A percentile compares a stretch with the other conserved stretches of the same genome.
Evolutionary conservation across 2,888 invertebrate genomes (phyloP).

Genomic region (Sphinx pinastri): DNA sequence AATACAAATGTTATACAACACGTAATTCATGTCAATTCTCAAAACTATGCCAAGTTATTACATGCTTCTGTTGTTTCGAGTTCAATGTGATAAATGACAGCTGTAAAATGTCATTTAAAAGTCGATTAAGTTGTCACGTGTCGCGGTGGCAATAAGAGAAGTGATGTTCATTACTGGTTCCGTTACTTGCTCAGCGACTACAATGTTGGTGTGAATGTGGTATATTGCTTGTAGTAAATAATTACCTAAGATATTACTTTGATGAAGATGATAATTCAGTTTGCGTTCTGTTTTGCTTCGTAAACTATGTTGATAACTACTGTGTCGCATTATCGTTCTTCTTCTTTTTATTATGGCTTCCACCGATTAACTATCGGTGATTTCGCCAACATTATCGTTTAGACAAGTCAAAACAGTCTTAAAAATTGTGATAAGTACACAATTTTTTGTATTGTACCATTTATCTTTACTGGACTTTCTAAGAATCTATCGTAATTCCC

Average conservation of each 20-base stretch:
- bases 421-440: no score
- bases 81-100: conserved; percentile 17
- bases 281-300: not conserved
- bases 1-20: conserved; percentile 19
- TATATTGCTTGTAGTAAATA: not conserved
- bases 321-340: no score
- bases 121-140: not conserved
- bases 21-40: conserved; percentile 20
- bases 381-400: no score
- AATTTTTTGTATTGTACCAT: no score
- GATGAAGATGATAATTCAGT: not conserved
- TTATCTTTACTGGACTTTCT: no score
- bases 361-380: no score
- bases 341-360: no score
- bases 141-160: not conserved
- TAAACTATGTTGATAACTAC: no score
- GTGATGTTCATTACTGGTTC: not conserved
- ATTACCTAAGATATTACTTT: not conserved
- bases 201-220: not conserved
- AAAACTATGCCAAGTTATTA: conserved; percentile 27
- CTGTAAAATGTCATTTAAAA: conserved; percentile 9
- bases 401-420: no score
- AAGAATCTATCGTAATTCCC: no score
- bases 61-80: conserved; percentile 19
- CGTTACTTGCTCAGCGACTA: not conserved